A percentile compares a stretch with the other conserved stretches of the same genome.
Conservation (phyloP, 2,888 invertebrate genomes). For the Papilio gigon region DNA sequence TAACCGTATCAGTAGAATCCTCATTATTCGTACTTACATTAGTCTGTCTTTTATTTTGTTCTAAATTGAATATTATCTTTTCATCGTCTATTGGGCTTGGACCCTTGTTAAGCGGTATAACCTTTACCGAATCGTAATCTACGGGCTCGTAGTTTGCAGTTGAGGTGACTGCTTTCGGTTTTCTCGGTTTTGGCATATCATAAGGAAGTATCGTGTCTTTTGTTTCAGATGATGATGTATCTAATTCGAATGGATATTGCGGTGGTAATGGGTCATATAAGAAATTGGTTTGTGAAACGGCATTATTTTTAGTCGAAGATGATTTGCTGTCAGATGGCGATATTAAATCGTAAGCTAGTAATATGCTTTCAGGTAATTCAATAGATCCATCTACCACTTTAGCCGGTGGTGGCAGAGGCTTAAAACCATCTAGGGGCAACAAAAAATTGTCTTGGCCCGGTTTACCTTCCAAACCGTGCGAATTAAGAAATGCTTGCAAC, state of each 20-base stretch:
- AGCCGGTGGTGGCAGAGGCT: conserved; percentile 73
- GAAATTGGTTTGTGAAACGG: conserved; percentile 60
- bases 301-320: conserved; percentile 49
- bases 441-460: conserved; percentile 71
- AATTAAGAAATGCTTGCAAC: conserved; percentile 70
- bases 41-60: conserved; percentile 68
- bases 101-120: conserved; percentile 72
- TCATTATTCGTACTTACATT: conserved; percentile 51
- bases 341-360: conserved; percentile 72
- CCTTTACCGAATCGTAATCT: conserved; percentile 73
- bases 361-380: conserved; percentile 73
- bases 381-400: conserved; percentile 69
- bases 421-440: conserved; percentile 74
- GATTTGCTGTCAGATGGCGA: conserved; percentile 58
- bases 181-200: conserved; percentile 65
- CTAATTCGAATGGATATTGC: conserved; percentile 68
- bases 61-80: conserved; percentile 54
- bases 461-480: conserved; percentile 69
- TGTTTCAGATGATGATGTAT: conserved; percentile 70
- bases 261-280: conserved; percentile 71
- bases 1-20: conserved; percentile 49
- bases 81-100: conserved; percentile 65
- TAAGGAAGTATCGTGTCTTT: conserved; percentile 65
- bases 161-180: conserved; percentile 57
- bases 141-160: conserved; percentile 65